A percentile compares a stretch with the other conserved stretches of the same genome.
Evolutionary conservation across 2,888 invertebrate genomes (phyloP).

Genomic region (Notodonta dromedarius): DNA sequence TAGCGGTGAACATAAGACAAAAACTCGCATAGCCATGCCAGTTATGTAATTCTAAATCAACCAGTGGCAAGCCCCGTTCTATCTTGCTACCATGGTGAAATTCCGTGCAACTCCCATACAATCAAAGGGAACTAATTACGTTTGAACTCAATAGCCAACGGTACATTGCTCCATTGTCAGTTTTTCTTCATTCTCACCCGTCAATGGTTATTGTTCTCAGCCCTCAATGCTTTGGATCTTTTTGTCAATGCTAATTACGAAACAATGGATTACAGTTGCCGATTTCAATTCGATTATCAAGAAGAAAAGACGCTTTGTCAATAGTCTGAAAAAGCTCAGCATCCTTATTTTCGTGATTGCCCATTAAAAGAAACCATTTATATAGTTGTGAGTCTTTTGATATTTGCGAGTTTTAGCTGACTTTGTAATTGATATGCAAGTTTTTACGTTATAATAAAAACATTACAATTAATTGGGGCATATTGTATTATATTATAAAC

Average conservation of each 20-base stretch:
- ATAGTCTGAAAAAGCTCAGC: not conserved
- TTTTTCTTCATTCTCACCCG: slow-evolving; percentile 46
- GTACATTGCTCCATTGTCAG: slow-evolving; percentile 29
- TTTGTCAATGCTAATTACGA: slow-evolving; percentile 37
- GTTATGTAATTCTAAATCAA: not conserved
- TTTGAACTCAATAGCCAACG: slow-evolving; percentile 42
- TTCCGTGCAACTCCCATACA: slow-evolving; percentile 15
- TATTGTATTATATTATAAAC: no score
- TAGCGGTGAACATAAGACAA: not conserved
- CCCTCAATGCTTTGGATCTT: slow-evolving; percentile 23
- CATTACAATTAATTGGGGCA: no score
- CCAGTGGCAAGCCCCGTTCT: slow-evolving; percentile 7
- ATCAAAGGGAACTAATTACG: slow-evolving; percentile 32
- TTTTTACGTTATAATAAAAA: no score
- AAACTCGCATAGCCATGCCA: not conserved
- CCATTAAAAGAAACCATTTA: no score
- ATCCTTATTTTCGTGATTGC: not conserved
- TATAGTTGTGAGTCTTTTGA: no score
- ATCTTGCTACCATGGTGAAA: not conserved
- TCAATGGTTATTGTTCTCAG: slow-evolving; percentile 43
- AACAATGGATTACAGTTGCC: slow-evolving; percentile 30
- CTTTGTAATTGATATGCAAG: no score
- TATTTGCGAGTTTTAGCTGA: no score
- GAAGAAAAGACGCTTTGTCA: not conserved
- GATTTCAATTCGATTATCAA: slow-evolving; percentile 14